A percentile compares a stretch with the other conserved stretches of the same genome.
These are phyloP conservation scores for Reticulitermes lucifugus DNA, from an alignment of 2,888 invertebrate genomes.

Conservation along the genomic window DNA sequence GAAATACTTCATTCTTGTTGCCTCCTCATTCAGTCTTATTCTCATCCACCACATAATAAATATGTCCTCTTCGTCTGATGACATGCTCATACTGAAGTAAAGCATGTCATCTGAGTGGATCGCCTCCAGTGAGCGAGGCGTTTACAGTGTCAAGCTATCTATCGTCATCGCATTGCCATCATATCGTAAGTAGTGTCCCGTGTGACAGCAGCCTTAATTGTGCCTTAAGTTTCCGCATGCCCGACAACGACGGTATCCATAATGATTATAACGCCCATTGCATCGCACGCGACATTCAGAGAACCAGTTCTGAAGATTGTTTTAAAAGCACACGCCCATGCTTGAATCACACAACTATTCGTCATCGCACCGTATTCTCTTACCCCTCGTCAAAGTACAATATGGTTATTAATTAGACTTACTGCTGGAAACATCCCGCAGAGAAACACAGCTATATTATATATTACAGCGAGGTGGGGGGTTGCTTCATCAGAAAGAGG, in stretches of 20 bases:
- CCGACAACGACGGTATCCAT: constrained; percentile 12
- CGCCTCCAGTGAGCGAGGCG: no score
- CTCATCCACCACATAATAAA: no score
- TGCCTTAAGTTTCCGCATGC: neutral
- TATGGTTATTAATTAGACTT: constrained; percentile 42
- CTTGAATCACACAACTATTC: constrained; percentile 32
- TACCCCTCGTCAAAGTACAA: constrained; percentile 5
- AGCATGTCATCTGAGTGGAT: no score
- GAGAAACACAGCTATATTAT: constrained; percentile 24
- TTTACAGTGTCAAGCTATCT: no score
- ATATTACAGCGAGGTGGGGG: constrained; percentile 5
- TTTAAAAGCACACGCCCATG: constrained; percentile 18
- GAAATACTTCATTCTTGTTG: no score
- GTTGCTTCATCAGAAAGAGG: constrained; percentile 6
- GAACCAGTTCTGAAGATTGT: neutral
- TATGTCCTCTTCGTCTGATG: no score
- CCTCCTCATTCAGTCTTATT: no score
- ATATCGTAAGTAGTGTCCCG: no score
- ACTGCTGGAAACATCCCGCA: constrained; percentile 11
- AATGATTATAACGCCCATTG: neutral
- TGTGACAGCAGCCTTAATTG: no score
- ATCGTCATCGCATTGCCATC: no score
- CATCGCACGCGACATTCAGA: neutral
- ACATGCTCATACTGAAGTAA: no score
- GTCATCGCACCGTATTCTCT: neutral